phyloP scores from a whole-genome alignment of 2,113 vertebrate species.

The Colistium nudipinnis region DNA sequence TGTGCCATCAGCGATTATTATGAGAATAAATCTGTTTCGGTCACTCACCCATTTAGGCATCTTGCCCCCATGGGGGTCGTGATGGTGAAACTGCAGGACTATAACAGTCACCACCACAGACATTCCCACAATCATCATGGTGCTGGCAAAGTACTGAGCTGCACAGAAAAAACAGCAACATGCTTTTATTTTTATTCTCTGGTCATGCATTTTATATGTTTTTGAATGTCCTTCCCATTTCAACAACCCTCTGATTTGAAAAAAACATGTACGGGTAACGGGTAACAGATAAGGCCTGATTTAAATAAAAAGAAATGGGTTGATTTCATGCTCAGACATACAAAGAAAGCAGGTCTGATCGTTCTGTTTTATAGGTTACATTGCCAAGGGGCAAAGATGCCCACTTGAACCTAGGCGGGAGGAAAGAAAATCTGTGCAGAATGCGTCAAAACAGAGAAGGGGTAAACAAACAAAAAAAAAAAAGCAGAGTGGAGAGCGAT shows the following conservation, averaged over 20 bases:
- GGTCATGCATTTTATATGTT: neutral
- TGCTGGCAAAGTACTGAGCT: constrained; percentile 95
- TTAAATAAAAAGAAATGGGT: constrained; percentile 17
- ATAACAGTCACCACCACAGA: constrained; percentile 93
- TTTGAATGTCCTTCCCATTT: neutral
- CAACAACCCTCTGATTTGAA: neutral
- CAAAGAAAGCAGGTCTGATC: constrained; percentile 34
- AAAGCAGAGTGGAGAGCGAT: neutral
- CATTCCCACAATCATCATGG: constrained; percentile 93
- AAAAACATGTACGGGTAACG: constrained; percentile 8
- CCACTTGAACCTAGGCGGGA: constrained; percentile 18
- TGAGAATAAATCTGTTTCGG: neutral
- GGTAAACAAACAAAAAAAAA: constrained; percentile 39
- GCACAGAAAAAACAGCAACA: constrained; percentile 23
- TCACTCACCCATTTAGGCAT: constrained; percentile 92
- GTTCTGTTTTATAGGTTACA: constrained; percentile 7
- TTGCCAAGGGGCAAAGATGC: constrained; percentile 32
- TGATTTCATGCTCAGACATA: constrained; percentile 52
- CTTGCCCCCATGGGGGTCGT: constrained; percentile 91
- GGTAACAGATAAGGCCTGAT: constrained; percentile 15
- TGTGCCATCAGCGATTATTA: neutral
- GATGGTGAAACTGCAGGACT: constrained; percentile 92
- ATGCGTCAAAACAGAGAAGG: constrained; percentile 27
- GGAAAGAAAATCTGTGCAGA: constrained; percentile 14
- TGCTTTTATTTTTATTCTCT: neutral